Percentiles rank a stretch among this genome's conserved stretches.
These are phyloP conservation scores for Poliocrania exsul DNA, from an alignment of 2,797 vertebrate species.

Conservation along the genomic window DNA sequence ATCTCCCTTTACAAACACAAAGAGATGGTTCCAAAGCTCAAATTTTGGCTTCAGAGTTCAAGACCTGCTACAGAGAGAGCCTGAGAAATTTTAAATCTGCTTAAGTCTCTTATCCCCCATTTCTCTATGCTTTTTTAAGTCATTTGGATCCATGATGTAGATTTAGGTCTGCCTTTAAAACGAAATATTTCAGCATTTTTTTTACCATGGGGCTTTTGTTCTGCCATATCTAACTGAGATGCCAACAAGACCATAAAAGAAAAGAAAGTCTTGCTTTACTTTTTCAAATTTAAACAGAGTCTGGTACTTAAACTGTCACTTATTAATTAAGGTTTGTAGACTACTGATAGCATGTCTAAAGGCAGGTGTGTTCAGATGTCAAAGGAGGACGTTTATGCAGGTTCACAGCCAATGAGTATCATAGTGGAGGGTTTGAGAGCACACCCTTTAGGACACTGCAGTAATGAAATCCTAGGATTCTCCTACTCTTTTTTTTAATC, in stretches of 20 bases:
- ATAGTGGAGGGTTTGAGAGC: slow-evolving; percentile 44
- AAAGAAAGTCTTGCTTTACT: slow-evolving; percentile 51
- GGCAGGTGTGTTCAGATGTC: slow-evolving; percentile 62
- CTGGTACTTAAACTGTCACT: slow-evolving; percentile 47
- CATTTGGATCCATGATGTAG: neutral
- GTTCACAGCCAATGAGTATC: slow-evolving; percentile 49
- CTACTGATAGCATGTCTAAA: slow-evolving; percentile 53
- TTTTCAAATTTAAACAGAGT: slow-evolving; percentile 52
- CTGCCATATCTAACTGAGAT: slow-evolving; percentile 59
- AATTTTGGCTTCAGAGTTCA: slow-evolving; percentile 8
- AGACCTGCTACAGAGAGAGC: neutral
- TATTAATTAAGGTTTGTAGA: slow-evolving; percentile 42
- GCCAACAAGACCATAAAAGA: slow-evolving; percentile 49
- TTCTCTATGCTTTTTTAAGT: neutral
- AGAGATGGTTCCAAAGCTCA: slow-evolving; percentile 6
- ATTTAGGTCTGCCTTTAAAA: neutral
- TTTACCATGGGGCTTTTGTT: slow-evolving; percentile 34
- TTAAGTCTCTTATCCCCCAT: neutral
- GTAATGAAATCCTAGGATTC: slow-evolving; percentile 38
- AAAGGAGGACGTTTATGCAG: slow-evolving; percentile 52
- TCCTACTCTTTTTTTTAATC: slow-evolving; percentile 45
- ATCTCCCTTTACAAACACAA: neutral
- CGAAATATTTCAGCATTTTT: slow-evolving; percentile 31
- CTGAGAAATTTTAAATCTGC: neutral
- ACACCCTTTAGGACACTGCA: slow-evolving; percentile 42